Percentiles rank a stretch among this genome's conserved stretches.
These are phyloP conservation scores for Limnodromus scolopaceus DNA, from an alignment of 2,797 vertebrate species.

Conservation along the genomic window DNA sequence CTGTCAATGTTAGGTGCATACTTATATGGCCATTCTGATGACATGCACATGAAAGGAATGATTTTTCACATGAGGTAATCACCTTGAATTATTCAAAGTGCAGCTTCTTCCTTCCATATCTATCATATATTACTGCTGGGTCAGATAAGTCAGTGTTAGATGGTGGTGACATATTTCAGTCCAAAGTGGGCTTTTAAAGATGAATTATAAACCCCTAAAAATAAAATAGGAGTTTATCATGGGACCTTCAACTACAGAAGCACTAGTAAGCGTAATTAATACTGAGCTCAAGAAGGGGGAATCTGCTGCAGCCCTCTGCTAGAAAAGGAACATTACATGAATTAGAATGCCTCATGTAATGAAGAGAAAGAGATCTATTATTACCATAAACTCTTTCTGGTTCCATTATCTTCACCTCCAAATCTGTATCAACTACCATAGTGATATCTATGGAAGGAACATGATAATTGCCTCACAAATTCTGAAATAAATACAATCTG, in stretches of 20 bases:
- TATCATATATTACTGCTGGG: slow-evolving; percentile 48
- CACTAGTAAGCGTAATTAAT: slow-evolving; percentile 56
- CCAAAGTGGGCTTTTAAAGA: slow-evolving; percentile 46
- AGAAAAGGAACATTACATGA: neutral
- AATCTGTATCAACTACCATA: neutral
- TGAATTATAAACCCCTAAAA: slow-evolving; percentile 62
- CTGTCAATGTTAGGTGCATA: slow-evolving; percentile 1
- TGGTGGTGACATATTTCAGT: slow-evolving; percentile 58
- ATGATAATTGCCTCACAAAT: neutral
- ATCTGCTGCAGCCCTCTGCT: neutral
- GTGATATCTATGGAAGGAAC: neutral
- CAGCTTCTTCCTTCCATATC: slow-evolving; percentile 17
- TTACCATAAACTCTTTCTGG: neutral
- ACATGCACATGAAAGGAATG: slow-evolving; percentile 48
- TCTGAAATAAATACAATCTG: neutral
- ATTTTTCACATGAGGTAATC: slow-evolving; percentile 59
- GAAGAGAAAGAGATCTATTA: slow-evolving; percentile 16
- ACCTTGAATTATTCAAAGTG: slow-evolving; percentile 68
- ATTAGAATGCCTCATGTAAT: neutral
- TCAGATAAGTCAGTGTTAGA: neutral
- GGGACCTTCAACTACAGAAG: slow-evolving; percentile 44
- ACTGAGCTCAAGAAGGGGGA: neutral
- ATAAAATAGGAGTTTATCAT: slow-evolving; percentile 61
- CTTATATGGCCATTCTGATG: slow-evolving; percentile 14
- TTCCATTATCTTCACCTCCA: neutral